These are phyloP conservation scores for Hozukius guyotensis DNA, from an alignment of 2,797 vertebrate species.

Conservation along the genomic window DNA sequence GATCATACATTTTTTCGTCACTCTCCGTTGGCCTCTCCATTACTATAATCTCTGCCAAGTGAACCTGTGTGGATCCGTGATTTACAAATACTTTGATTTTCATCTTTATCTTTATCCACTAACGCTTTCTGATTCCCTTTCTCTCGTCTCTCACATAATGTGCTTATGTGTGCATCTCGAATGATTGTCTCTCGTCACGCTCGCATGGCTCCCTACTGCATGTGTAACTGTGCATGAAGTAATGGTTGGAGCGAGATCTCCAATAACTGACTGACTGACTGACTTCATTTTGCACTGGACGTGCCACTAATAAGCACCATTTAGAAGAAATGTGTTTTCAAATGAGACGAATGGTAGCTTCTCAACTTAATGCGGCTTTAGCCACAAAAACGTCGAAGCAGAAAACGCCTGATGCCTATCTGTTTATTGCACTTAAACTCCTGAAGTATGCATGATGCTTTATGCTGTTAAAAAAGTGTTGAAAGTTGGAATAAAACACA, in stretches of 20 bases:
- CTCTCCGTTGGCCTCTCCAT: background rate
- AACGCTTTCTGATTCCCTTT: background rate
- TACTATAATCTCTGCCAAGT: conserved; percentile 1
- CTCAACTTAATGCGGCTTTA: background rate
- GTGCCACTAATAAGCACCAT: background rate
- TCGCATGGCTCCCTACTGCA: background rate
- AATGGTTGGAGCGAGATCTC: background rate
- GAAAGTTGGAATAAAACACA: background rate
- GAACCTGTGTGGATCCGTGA: background rate
- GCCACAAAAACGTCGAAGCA: background rate
- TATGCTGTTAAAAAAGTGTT: background rate
- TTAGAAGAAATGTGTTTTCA: background rate
- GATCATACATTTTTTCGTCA: background rate
- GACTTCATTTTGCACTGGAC: background rate
- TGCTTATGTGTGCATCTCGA: conserved; percentile 13
- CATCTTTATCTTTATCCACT: background rate
- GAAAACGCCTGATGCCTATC: background rate
- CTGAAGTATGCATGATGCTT: background rate
- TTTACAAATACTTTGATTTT: background rate
- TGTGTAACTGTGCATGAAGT: conserved; percentile 47
- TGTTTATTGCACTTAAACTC: background rate
- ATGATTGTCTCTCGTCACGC: conserved; percentile 22
- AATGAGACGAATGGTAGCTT: background rate
- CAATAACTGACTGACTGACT: background rate
- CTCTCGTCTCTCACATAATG: background rate